Evolutionary conservation across 2,888 invertebrate species (phyloP).

Genomic region (Neoitamus cyanurus): DNA sequence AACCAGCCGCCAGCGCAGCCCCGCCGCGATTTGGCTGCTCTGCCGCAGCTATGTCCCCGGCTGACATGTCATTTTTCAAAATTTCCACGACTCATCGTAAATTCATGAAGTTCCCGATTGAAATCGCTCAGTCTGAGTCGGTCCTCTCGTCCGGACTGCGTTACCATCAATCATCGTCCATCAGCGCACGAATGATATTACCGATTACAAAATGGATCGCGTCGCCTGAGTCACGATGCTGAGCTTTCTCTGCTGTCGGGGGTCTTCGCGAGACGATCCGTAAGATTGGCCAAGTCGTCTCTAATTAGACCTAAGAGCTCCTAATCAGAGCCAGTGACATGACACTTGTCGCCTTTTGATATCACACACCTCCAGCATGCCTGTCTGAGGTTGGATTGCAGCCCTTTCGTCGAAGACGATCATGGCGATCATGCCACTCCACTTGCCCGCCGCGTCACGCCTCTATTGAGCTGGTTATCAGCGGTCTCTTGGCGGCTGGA

Average conservation of each 20-base stretch:
- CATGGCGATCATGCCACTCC: background rate
- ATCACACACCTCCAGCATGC: background rate
- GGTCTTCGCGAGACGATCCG: background rate
- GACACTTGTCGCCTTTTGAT: constrained; percentile 31
- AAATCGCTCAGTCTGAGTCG: background rate
- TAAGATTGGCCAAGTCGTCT: background rate
- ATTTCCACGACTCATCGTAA: constrained; percentile 10
- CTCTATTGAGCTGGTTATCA: constrained; percentile 34
- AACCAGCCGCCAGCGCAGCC: background rate
- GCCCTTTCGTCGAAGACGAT: background rate
- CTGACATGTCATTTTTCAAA: constrained; percentile 2
- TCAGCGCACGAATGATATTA: background rate
- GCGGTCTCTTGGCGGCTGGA: background rate
- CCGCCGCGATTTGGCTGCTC: background rate
- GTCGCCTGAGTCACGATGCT: background rate
- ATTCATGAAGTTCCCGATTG: background rate
- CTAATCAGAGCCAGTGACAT: constrained; percentile 23
- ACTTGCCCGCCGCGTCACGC: background rate
- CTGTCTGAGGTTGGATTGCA: background rate
- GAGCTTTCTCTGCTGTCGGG: background rate
- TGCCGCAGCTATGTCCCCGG: background rate
- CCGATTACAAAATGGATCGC: background rate
- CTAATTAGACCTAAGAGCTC: constrained; percentile 26
- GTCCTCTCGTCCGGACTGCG: background rate
- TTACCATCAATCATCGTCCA: constrained; percentile 22